Evolutionary conservation across 2,888 invertebrate genomes (phyloP).

Genomic region (Vesta saturnalis): DNA sequence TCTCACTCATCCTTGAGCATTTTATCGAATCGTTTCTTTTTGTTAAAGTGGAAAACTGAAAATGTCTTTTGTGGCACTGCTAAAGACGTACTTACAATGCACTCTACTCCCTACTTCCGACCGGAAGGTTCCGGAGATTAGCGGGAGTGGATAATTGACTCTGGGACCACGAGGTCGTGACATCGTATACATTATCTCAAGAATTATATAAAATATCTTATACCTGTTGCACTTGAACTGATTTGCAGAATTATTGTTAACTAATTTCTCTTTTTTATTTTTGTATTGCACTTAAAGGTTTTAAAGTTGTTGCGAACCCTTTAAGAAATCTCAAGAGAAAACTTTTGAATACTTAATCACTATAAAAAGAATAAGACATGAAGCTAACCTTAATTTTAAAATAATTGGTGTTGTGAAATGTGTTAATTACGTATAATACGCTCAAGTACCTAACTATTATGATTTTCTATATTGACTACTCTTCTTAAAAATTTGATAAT

Average conservation of each 20-base stretch:
- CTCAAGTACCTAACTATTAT: no score
- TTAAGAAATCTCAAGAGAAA: no score
- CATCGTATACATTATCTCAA: constrained; percentile 15
- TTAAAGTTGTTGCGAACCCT: no score
- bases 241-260: not conserved
- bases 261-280: no score
- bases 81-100: constrained; percentile 51
- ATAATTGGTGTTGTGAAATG: no score
- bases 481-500: no score
- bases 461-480: no score
- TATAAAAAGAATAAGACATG: no score
- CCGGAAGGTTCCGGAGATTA: constrained; percentile 58
- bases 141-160: constrained; percentile 61
- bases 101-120: constrained; percentile 50
- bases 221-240: constrained; percentile 2
- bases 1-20: constrained; percentile 19
- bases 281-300: no score
- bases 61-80: constrained; percentile 55
- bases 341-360: no score
- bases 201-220: not conserved
- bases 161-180: constrained; percentile 17
- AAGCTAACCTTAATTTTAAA: no score
- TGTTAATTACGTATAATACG: no score
- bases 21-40: constrained; percentile 22
- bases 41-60: constrained; percentile 43